Percentiles rank a stretch among this genome's conserved stretches.
phyloP scores from a whole-genome alignment of 1,140 invertebrate genomes.

The Sarcophaga bullata region DNA sequence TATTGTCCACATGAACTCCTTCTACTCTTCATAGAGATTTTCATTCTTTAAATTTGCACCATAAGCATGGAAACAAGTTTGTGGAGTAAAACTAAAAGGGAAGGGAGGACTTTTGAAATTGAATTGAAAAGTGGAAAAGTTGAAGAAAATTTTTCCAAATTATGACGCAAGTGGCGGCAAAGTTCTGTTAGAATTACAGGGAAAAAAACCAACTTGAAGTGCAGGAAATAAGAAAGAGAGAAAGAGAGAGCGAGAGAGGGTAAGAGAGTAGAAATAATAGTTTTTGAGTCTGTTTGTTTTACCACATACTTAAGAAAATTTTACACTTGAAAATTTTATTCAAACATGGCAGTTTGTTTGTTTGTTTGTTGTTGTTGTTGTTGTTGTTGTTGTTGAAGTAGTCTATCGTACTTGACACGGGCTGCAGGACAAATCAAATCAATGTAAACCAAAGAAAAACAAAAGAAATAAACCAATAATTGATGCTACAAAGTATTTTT shows the following conservation, averaged over 20 bases:
- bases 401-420: not conserved
- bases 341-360: too few species aligned
- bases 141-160: slow-evolving; percentile 10
- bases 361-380: too few species aligned
- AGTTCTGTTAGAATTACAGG: not conserved
- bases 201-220: not conserved
- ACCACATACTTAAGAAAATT: slow-evolving; percentile 15
- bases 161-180: slow-evolving; percentile 23
- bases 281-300: slow-evolving; percentile 10
- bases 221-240: too few species aligned
- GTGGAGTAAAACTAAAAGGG: too few species aligned
- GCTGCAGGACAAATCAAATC: not conserved
- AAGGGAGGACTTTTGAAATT: not conserved
- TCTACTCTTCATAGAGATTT: not conserved
- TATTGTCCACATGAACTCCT: slow-evolving; percentile 20
- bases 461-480: slow-evolving; percentile 17
- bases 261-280: not conserved
- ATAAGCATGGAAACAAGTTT: too few species aligned
- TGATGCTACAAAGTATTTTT: not conserved
- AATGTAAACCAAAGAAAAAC: not conserved
- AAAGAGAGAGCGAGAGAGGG: too few species aligned
- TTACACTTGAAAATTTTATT: slow-evolving; percentile 9
- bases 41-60: too few species aligned
- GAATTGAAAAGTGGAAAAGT: slow-evolving; percentile 17
- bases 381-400: not conserved